phyloP scores from a whole-genome alignment of 2,113 vertebrate species.

The Alouatta palliata region DNA sequence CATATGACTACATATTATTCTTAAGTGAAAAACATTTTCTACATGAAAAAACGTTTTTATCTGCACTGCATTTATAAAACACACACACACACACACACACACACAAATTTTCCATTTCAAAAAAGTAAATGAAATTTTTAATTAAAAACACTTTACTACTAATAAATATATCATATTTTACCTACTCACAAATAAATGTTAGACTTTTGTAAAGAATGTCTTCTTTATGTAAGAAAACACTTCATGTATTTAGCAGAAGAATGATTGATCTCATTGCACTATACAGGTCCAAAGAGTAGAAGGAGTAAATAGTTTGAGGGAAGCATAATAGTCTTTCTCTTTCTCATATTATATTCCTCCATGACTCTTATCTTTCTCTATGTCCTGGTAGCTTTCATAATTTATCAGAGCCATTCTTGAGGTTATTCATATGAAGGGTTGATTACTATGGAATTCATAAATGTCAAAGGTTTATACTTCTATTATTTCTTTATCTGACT shows the following conservation, averaged over 20 bases:
- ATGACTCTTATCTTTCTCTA: no score
- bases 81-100: not conserved
- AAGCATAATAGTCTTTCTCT: not conserved
- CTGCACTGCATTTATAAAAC: not conserved
- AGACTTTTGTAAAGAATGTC: not conserved
- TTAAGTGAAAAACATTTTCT: not conserved
- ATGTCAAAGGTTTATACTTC: constrained; percentile 33
- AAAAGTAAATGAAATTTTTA: not conserved
- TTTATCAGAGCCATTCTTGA: not conserved
- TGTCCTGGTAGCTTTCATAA: not conserved
- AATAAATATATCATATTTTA: not conserved
- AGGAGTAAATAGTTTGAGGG: not conserved
- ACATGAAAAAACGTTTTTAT: not conserved
- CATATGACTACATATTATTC: not conserved
- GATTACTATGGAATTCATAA: constrained; percentile 38
- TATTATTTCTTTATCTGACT: constrained; percentile 41
- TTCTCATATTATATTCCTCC: no score
- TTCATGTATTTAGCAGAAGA: not conserved
- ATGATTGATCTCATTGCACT: not conserved
- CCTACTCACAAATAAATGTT: not conserved
- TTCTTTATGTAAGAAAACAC: not conserved
- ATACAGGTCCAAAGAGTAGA: rapidly evolving
- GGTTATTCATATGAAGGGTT: not conserved
- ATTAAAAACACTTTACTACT: not conserved
- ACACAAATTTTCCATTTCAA: not conserved